A percentile compares a stretch with the other conserved stretches of the same genome.
These are phyloP conservation scores for Notothenia rossii DNA, from an alignment of 2,113 vertebrate genomes.

Conservation along the genomic window DNA sequence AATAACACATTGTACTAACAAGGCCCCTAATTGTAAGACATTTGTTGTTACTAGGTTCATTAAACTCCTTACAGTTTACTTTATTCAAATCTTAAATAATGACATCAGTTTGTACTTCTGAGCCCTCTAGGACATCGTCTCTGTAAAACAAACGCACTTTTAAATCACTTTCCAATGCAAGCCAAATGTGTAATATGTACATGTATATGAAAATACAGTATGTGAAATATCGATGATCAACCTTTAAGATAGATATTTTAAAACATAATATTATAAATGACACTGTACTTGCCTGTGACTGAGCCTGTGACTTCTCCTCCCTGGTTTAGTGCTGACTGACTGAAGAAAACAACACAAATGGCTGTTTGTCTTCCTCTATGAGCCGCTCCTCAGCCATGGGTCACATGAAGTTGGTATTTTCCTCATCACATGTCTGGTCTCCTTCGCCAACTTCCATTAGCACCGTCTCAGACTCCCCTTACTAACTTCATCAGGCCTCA, in stretches of 20 bases:
- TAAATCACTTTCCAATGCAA: background rate
- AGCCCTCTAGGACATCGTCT: background rate
- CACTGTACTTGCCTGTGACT: slow-evolving; percentile 70
- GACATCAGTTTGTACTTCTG: background rate
- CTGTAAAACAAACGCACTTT: background rate
- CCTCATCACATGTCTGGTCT: slow-evolving; percentile 82
- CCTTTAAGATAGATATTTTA: background rate
- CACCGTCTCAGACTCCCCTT: slow-evolving; percentile 41
- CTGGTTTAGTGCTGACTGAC: slow-evolving; percentile 46
- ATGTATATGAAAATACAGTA: background rate
- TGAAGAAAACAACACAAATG: slow-evolving; percentile 74
- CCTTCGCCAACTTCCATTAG: slow-evolving; percentile 57
- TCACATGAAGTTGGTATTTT: slow-evolving; percentile 84
- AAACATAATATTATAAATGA: background rate
- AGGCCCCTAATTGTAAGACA: background rate
- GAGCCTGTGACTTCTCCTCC: slow-evolving; percentile 66
- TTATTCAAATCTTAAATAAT: background rate
- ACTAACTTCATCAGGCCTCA: slow-evolving; percentile 51
- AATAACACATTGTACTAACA: background rate
- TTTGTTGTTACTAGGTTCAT: background rate
- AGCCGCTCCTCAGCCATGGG: slow-evolving; percentile 74
- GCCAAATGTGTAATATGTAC: background rate
- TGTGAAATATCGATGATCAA: background rate
- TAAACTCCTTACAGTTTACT: no score
- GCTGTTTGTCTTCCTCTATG: slow-evolving; percentile 70